These are phyloP conservation scores for Rhegmatorhina hoffmannsi DNA, from an alignment of 2,113 vertebrate genomes.

Conservation along the genomic window DNA sequence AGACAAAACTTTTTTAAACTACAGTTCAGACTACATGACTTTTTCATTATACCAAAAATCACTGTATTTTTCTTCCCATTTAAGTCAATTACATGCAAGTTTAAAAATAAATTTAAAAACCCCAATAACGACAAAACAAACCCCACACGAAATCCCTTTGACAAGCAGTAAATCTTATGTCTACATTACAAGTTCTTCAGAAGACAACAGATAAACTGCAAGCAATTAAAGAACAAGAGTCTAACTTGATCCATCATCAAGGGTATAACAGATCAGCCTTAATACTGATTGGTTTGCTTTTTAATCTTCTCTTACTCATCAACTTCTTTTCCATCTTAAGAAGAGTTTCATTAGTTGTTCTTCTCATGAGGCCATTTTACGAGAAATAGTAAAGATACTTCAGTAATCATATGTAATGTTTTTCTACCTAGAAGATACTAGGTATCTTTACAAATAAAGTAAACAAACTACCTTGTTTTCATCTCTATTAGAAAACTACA, in stretches of 20 bases:
- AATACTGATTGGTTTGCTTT: conserved; percentile 13
- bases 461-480: neutral
- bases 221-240: conserved; percentile 37
- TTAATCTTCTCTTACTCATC: conserved; percentile 54
- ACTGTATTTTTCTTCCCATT: neutral
- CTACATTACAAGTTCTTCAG: neutral
- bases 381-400: neutral
- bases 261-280: neutral
- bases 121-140: neutral
- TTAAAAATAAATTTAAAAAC: neutral
- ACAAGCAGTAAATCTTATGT: neutral
- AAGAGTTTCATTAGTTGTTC: conserved; percentile 31
- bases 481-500: neutral
- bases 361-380: neutral
- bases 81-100: neutral
- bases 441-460: neutral
- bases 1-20: neutral
- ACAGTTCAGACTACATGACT: neutral
- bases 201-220: neutral
- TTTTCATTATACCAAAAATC: neutral
- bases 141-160: neutral
- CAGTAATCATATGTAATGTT: neutral
- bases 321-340: conserved; percentile 24
- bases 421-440: neutral
- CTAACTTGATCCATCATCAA: conserved; percentile 1